phyloP scores from a whole-genome alignment of 53 echinoderm and acorn worm genomes.

The Mesocentrotus franciscanus region DNA sequence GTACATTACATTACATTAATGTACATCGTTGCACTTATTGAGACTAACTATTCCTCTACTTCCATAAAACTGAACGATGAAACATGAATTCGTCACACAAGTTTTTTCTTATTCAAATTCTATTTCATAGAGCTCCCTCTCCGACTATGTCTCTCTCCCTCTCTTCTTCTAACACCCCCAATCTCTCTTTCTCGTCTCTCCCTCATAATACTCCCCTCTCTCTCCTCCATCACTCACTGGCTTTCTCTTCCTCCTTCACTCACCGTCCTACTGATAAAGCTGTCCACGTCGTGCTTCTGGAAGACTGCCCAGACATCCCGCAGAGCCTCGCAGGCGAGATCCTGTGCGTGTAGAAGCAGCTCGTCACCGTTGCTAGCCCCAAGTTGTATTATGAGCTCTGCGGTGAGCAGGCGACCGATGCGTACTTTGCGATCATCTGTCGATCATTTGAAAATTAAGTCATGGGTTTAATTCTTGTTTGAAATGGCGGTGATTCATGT shows the following conservation, averaged over 20 bases:
- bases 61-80: too few species aligned
- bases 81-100: too few species aligned
- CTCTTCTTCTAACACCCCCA: background rate
- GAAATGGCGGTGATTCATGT: background rate
- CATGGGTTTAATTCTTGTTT: background rate
- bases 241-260: background rate
- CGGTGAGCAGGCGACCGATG: conserved; percentile 78
- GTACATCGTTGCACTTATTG: too few species aligned
- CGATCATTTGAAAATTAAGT: background rate
- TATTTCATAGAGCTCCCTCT: too few species aligned
- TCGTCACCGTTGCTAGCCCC: conserved; percentile 74
- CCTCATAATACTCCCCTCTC: background rate
- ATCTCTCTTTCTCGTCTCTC: background rate
- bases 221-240: background rate
- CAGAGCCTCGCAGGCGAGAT: conserved; percentile 82
- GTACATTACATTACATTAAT: too few species aligned
- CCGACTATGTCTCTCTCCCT: background rate
- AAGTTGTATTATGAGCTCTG: conserved; percentile 73
- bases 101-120: too few species aligned
- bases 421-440: conserved; percentile 64
- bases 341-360: conserved; percentile 84
- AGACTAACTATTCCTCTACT: too few species aligned
- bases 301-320: conserved; percentile 72
- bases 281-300: conserved; percentile 81
- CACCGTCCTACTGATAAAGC: conserved; percentile 90